Evolutionary conservation across 2,113 vertebrate genomes (phyloP).

Genomic region (Pomatorhinus ruficollis): DNA sequence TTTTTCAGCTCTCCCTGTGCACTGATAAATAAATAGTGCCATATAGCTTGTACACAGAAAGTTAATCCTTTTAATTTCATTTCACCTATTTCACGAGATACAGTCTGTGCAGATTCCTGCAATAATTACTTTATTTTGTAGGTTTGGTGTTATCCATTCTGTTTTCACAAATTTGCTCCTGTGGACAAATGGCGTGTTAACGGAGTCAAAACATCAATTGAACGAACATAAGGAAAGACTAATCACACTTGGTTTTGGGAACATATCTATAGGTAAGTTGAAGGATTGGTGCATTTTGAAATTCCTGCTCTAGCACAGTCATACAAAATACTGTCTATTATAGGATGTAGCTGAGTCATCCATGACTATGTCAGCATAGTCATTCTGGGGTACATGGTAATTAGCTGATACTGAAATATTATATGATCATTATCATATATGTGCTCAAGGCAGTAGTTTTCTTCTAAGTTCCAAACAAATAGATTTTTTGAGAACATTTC

Average conservation of each 20-base stretch:
- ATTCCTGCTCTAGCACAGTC: background rate
- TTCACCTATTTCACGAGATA: background rate
- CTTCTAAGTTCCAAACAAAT: background rate
- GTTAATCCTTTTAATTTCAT: background rate
- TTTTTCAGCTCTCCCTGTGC: background rate
- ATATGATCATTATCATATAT: background rate
- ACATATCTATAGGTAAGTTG: conserved; percentile 85
- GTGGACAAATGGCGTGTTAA: conserved; percentile 91
- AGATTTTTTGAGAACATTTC: background rate
- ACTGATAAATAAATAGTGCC: background rate
- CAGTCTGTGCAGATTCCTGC: background rate
- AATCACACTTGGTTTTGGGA: conserved; percentile 82
- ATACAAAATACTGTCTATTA: background rate
- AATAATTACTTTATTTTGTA: conserved; percentile 61
- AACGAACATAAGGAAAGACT: conserved; percentile 88
- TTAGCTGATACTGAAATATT: background rate
- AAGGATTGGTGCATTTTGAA: background rate
- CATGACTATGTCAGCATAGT: background rate
- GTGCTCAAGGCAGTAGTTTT: background rate
- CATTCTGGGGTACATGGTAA: background rate
- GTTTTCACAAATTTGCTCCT: conserved; percentile 96
- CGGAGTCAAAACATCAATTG: conserved; percentile 92
- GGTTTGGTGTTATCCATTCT: conserved; percentile 96
- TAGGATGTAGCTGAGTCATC: background rate
- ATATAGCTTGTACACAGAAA: background rate